A percentile compares a stretch with the other conserved stretches of the same genome.
phyloP scores from a whole-genome alignment of 2,113 vertebrate genomes.

The Cebidichthys violaceus region DNA sequence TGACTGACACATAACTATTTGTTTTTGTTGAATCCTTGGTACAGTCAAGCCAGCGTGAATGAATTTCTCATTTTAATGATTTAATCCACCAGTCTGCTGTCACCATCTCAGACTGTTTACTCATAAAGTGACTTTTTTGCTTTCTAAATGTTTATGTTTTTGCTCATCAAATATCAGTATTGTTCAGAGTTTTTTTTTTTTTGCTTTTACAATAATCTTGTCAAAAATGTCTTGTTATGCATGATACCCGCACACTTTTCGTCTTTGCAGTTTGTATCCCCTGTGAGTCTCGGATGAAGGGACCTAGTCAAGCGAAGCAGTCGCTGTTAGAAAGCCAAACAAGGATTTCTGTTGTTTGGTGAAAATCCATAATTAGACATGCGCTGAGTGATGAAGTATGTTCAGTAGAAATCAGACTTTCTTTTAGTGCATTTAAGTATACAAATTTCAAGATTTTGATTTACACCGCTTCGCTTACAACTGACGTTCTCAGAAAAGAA shows the following conservation, averaged over 20 bases:
- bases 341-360: neutral
- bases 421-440: neutral
- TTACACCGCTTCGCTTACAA: neutral
- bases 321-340: conserved; percentile 4
- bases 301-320: conserved; percentile 1
- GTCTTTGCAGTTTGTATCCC: neutral
- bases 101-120: conserved; percentile 16
- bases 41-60: conserved; percentile 28
- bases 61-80: conserved; percentile 45
- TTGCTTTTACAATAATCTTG: neutral
- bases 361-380: conserved; percentile 3
- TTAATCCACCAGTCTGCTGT: conserved; percentile 24
- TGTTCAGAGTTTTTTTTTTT: conserved; percentile 1
- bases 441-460: neutral
- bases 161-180: neutral
- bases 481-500: neutral
- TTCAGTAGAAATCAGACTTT: neutral
- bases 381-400: neutral
- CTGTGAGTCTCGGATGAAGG: neutral
- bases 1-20: conserved; percentile 27
- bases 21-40: conserved; percentile 12
- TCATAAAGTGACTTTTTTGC: conserved; percentile 10
- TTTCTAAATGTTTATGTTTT: neutral
- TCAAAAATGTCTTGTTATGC: neutral
- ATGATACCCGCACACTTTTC: neutral